A percentile compares a stretch with the other conserved stretches of the same genome.
Evolutionary conservation across 2,113 vertebrate genomes (phyloP).

Genomic region (Takifugu flavidus): DNA sequence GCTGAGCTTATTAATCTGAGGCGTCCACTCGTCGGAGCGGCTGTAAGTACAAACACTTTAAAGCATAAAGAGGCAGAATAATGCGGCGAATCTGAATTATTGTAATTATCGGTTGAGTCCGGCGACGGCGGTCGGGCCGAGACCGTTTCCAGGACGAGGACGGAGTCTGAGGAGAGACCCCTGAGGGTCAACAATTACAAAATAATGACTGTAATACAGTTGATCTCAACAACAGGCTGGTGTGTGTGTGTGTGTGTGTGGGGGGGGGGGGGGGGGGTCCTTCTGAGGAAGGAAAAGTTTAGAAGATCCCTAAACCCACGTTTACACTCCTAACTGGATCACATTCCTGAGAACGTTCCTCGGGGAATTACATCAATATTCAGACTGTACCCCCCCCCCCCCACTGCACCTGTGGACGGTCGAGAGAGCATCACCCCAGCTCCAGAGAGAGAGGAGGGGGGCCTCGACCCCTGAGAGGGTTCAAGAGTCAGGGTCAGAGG

Average conservation of each 20-base stretch:
- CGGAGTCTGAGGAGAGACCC: background rate
- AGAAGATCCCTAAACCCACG: too few relatives aligned
- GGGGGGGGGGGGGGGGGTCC: too few relatives aligned
- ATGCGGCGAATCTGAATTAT: slow-evolving; percentile 57
- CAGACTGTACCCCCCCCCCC: background rate
- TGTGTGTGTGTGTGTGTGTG: too few relatives aligned
- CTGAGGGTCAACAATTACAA: background rate
- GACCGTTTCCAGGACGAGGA: background rate
- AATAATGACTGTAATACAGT: too few relatives aligned
- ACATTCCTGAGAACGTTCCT: too few relatives aligned
- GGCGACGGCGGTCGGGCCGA: slow-evolving; percentile 19
- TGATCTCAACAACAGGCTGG: too few relatives aligned
- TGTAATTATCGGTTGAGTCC: slow-evolving; percentile 62
- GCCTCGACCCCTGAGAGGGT: slow-evolving; percentile 80
- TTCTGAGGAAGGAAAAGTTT: too few relatives aligned
- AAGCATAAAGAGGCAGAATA: slow-evolving; percentile 53
- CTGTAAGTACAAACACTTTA: slow-evolving; percentile 64
- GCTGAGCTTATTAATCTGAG: slow-evolving; percentile 73
- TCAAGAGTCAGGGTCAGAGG: slow-evolving; percentile 85
- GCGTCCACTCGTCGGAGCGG: slow-evolving; percentile 59
- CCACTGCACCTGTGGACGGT: slow-evolving; percentile 47
- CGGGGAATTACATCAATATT: too few relatives aligned
- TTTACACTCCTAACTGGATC: too few relatives aligned
- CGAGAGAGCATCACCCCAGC: slow-evolving; percentile 13
- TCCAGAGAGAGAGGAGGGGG: slow-evolving; percentile 55